Conservation (phyloP, 2,888 invertebrate genomes). For the Plebejus melissa region DNA sequence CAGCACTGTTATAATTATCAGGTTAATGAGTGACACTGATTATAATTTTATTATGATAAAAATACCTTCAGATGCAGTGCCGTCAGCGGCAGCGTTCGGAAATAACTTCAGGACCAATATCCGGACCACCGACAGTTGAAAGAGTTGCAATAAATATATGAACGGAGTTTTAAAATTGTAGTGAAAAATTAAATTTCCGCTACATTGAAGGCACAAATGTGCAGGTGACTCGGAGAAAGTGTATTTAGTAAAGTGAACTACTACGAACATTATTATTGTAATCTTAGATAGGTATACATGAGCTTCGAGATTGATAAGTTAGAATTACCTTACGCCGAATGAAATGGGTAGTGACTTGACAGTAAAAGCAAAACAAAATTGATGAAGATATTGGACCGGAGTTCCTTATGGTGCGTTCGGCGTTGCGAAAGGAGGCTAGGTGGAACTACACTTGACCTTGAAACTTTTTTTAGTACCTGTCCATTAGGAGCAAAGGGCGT, state of each 20-base stretch:
- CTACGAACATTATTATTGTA: too few relatives aligned
- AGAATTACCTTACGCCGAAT: too few relatives aligned
- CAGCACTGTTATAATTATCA: background rate
- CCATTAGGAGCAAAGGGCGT: too few relatives aligned
- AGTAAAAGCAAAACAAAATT: too few relatives aligned
- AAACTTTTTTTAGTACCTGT: too few relatives aligned
- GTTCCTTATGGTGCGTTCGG: too few relatives aligned
- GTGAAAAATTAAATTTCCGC: conserved; percentile 14
- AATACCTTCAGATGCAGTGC: background rate
- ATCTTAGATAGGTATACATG: too few relatives aligned
- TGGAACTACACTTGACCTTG: too few relatives aligned
- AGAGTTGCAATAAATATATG: conserved; percentile 2
- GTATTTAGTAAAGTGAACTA: background rate
- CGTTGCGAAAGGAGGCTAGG: too few relatives aligned
- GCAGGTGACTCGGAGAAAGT: background rate
- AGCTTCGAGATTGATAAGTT: too few relatives aligned
- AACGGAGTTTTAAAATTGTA: background rate
- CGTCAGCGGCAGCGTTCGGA: conserved; percentile 52
- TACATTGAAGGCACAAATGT: background rate
- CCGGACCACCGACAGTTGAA: conserved; percentile 42
- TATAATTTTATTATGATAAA: background rate
- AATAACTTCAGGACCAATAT: conserved; percentile 65
- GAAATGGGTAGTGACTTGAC: too few relatives aligned
- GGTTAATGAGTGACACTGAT: background rate
- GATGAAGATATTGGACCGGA: too few relatives aligned